These are phyloP conservation scores for Progne subis DNA, from an alignment of 2,113 vertebrate genomes.

Conservation along the genomic window DNA sequence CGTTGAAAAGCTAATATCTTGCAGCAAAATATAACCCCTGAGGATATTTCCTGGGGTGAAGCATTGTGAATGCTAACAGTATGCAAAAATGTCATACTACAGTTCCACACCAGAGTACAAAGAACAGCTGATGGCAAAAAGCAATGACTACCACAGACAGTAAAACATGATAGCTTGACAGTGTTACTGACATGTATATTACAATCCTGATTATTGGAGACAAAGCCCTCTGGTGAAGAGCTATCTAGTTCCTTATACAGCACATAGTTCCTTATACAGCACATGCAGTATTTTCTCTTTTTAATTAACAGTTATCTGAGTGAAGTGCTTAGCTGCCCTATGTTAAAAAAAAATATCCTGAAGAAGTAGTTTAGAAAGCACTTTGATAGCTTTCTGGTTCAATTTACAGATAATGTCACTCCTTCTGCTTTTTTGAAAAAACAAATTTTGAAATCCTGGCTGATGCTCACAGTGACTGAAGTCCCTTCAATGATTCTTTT, in stretches of 20 bases:
- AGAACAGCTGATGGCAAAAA: neutral
- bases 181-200: neutral
- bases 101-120: neutral
- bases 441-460: neutral
- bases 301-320: neutral
- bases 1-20: neutral
- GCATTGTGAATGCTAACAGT: neutral
- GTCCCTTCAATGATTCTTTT: neutral
- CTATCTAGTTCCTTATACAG: neutral
- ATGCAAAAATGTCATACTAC: neutral
- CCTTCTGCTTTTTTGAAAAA: neutral
- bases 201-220: neutral
- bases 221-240: neutral
- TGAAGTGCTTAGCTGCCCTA: neutral
- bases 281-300: neutral
- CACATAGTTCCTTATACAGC: neutral
- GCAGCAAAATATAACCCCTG: neutral
- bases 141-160: neutral
- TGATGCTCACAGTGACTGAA: neutral
- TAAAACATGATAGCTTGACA: neutral
- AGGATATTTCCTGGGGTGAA: neutral
- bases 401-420: neutral
- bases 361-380: neutral
- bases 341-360: neutral
- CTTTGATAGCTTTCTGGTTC: neutral